Conservation (phyloP, 2,113 vertebrate species). For the Strigops habroptila region DNA sequence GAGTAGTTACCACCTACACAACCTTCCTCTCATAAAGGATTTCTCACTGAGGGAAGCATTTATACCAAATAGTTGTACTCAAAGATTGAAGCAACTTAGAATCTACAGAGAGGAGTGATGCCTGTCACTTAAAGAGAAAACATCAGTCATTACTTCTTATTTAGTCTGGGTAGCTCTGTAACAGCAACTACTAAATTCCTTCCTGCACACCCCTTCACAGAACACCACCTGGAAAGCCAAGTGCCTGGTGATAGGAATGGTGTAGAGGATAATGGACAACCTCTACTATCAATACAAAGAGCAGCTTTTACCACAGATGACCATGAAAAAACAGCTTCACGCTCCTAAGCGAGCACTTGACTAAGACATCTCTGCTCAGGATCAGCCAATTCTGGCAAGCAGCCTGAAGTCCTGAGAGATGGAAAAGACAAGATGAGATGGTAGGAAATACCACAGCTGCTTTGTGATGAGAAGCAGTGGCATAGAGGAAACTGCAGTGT, state of each 20-base stretch:
- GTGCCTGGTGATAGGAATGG: background rate
- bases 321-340: background rate
- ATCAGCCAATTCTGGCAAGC: background rate
- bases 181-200: background rate
- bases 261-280: background rate
- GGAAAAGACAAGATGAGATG: background rate
- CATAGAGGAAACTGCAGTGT: background rate
- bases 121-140: background rate
- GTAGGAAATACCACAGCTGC: background rate
- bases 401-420: background rate
- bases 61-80: background rate
- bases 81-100: background rate
- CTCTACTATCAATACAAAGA: background rate
- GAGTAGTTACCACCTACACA: background rate
- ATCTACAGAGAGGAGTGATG: background rate
- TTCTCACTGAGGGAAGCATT: background rate
- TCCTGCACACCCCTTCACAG: background rate
- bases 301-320: background rate
- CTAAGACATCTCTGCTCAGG: background rate
- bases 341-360: background rate
- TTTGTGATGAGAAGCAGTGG: background rate
- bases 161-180: background rate
- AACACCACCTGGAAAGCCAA: background rate
- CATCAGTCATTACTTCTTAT: background rate
- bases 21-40: background rate